These are phyloP conservation scores for Pseudomyrmex flavicornis DNA, from an alignment of 1,140 invertebrate genomes.

Conservation along the genomic window DNA sequence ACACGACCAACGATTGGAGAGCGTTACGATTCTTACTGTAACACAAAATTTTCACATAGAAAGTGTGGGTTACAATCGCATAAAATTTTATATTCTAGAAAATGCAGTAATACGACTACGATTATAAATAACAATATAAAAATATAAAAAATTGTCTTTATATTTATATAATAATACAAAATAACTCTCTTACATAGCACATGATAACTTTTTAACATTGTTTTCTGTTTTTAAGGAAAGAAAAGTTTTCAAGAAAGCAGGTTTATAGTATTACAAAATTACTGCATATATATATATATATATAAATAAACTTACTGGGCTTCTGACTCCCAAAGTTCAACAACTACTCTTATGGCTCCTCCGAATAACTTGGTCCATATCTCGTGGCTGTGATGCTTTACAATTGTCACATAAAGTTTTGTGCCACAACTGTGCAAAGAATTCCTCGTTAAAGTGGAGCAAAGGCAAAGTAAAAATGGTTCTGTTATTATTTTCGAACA, in stretches of 20 bases:
- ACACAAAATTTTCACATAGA: not conserved
- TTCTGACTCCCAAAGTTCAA: constrained; percentile 71
- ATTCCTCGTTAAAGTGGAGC: constrained; percentile 71
- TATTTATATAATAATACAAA: too few species aligned
- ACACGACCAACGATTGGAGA: constrained; percentile 74
- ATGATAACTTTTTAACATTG: too few species aligned
- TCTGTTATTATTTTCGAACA: constrained; percentile 18
- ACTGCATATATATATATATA: not conserved
- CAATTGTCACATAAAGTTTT: constrained; percentile 74
- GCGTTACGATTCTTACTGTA: constrained; percentile 74
- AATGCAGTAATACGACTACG: too few species aligned
- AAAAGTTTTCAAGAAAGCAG: too few species aligned
- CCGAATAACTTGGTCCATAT: constrained; percentile 74
- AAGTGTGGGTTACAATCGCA: too few species aligned
- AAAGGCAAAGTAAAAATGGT: constrained; percentile 70
- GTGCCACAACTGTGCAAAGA: constrained; percentile 74
- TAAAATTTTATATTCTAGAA: not conserved
- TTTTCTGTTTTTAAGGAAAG: too few species aligned
- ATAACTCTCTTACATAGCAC: too few species aligned
- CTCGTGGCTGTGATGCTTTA: constrained; percentile 69
- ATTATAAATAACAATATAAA: too few species aligned
- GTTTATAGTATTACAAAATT: too few species aligned
- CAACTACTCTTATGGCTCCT: constrained; percentile 59
- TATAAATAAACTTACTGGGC: constrained; percentile 72
- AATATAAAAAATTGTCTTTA: too few species aligned